Evolutionary conservation across 92 coral and sea anemone genomes (phyloP).

Genomic region (Epizoanthus ramosus): DNA sequence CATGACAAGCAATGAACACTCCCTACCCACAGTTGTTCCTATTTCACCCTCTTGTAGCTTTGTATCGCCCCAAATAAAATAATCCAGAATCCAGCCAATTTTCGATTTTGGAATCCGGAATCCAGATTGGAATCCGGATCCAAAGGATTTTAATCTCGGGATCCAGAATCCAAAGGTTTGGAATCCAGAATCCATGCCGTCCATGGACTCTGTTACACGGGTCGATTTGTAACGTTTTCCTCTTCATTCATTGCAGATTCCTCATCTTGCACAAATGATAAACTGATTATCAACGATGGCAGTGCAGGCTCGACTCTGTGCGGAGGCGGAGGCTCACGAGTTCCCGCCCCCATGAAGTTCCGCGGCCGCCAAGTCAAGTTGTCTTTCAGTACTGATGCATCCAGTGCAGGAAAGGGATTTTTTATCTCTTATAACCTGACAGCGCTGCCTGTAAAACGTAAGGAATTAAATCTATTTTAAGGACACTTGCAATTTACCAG

Average conservation of each 20-base stretch:
- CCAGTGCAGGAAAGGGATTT: not conserved
- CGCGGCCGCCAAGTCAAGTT: slow-evolving; percentile 10
- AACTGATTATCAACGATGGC: not conserved
- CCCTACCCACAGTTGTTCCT: no score
- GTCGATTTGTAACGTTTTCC: no score
- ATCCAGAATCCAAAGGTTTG: no score
- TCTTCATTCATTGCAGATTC: not conserved
- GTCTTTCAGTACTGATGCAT: slow-evolving; percentile 13
- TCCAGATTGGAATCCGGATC: no score
- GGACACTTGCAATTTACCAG: not conserved
- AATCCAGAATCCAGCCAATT: no score
- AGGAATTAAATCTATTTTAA: not conserved
- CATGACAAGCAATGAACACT: no score
- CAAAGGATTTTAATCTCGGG: no score
- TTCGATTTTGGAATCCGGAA: no score
- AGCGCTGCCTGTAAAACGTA: not conserved
- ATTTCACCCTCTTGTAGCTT: no score
- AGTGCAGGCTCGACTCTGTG: not conserved
- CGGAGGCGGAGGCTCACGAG: not conserved
- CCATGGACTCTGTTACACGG: no score
- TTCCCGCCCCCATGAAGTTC: not conserved
- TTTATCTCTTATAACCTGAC: slow-evolving; percentile 16
- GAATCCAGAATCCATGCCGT: no score
- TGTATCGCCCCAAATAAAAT: no score
- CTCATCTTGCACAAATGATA: not conserved